These are phyloP conservation scores for Drosophila tanythrix DNA, from an alignment of 2,888 invertebrate genomes.

Conservation along the genomic window DNA sequence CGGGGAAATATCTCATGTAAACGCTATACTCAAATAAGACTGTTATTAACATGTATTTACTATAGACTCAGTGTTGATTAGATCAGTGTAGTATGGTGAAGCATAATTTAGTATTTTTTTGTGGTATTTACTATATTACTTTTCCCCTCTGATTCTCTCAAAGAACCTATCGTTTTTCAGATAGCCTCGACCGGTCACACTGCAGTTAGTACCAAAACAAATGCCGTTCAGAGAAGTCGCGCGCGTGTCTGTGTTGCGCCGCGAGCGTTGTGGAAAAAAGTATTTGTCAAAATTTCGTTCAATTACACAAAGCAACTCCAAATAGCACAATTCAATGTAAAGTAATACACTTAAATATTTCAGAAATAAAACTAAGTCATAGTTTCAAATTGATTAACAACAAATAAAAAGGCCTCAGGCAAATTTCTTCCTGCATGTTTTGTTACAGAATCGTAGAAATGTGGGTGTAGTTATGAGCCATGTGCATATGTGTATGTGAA, in stretches of 20 bases:
- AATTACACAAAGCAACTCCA: slow-evolving; percentile 30
- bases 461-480: slow-evolving; percentile 32
- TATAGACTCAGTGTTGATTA: background rate
- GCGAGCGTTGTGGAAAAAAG: slow-evolving; percentile 57
- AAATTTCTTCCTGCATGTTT: slow-evolving; percentile 29
- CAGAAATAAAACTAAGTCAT: background rate
- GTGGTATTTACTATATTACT: background rate
- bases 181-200: slow-evolving; percentile 40
- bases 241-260: slow-evolving; percentile 58
- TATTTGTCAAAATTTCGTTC: slow-evolving; percentile 41
- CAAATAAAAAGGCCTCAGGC: background rate
- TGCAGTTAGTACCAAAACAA: slow-evolving; percentile 65
- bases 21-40: background rate
- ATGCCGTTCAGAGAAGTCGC: slow-evolving; percentile 57
- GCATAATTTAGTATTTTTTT: background rate
- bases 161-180: slow-evolving; percentile 32
- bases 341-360: slow-evolving; percentile 27
- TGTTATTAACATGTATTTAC: background rate
- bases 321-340: slow-evolving; percentile 34
- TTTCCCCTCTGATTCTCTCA: slow-evolving; percentile 24
- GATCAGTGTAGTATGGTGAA: background rate
- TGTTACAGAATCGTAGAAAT: slow-evolving; percentile 36
- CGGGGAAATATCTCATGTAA: background rate
- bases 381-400: slow-evolving; percentile 17
- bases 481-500: slow-evolving; percentile 26